Conservation (phyloP, 2,113 vertebrate genomes). For the Neoarius graeffei region DNA sequence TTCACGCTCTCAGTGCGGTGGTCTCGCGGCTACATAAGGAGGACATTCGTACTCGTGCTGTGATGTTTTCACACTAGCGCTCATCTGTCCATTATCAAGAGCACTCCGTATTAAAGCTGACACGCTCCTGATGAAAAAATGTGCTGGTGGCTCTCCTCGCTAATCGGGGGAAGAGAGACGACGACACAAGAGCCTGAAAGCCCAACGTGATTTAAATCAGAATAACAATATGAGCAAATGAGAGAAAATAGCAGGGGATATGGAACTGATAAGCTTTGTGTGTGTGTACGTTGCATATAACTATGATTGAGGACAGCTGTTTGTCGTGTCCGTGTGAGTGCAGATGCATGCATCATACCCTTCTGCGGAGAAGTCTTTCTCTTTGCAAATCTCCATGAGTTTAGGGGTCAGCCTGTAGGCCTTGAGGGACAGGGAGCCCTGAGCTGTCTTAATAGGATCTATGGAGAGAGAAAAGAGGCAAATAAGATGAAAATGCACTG, state of each 20-base stretch:
- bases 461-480: conserved; percentile 8
- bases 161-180: background rate
- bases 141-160: background rate
- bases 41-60: background rate
- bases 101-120: conserved; percentile 38
- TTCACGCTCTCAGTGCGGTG: background rate
- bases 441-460: conserved; percentile 88
- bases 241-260: conserved; percentile 7
- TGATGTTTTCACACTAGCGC: conserved; percentile 24
- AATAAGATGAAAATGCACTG: background rate
- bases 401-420: conserved; percentile 86
- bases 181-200: background rate
- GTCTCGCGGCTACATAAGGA: background rate
- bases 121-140: conserved; percentile 17
- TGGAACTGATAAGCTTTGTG: background rate
- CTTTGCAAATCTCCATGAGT: conserved; percentile 89
- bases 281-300: background rate
- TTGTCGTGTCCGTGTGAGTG: background rate
- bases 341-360: conserved; percentile 66
- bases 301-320: background rate
- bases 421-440: conserved; percentile 84
- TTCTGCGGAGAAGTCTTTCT: conserved; percentile 89
- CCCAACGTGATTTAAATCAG: conserved; percentile 21
- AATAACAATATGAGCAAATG: conserved; percentile 35
- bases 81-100: conserved; percentile 45